phyloP scores from a whole-genome alignment of 2,888 invertebrate genomes.

The Antitype chi region DNA sequence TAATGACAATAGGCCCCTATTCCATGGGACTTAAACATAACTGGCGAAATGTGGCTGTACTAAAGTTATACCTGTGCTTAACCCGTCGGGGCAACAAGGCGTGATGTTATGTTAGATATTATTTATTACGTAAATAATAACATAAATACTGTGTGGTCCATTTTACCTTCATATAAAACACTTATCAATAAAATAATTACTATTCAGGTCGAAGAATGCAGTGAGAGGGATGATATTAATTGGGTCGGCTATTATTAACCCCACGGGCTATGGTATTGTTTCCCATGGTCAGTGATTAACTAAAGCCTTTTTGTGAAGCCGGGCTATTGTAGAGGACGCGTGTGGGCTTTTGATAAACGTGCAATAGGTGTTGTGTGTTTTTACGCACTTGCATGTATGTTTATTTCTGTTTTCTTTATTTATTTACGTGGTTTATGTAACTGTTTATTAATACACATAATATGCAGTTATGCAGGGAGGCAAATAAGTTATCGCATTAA shows the following conservation, averaged over 20 bases:
- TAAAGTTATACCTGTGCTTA: too few species aligned
- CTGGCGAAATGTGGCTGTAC: too few species aligned
- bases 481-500: too few species aligned
- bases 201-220: constrained; percentile 53
- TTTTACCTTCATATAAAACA: constrained; percentile 40
- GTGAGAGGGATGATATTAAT: constrained; percentile 58
- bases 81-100: too few species aligned
- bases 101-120: background rate
- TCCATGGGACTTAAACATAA: too few species aligned
- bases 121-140: background rate
- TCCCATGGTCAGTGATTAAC: constrained; percentile 53
- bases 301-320: constrained; percentile 53
- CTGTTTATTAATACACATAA: background rate
- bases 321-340: constrained; percentile 54
- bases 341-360: constrained; percentile 64
- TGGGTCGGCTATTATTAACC: constrained; percentile 64
- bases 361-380: constrained; percentile 43
- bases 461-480: background rate
- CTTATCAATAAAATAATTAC: constrained; percentile 55
- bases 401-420: constrained; percentile 9
- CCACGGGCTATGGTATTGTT: constrained; percentile 60
- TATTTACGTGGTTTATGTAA: background rate
- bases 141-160: background rate
- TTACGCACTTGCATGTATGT: constrained; percentile 34
- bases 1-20: too few species aligned